Evolutionary conservation across 2,888 invertebrate species (phyloP), one percentile per base, ranked within the genome.

Genomic region (Nomada goodeniana): DNA sequence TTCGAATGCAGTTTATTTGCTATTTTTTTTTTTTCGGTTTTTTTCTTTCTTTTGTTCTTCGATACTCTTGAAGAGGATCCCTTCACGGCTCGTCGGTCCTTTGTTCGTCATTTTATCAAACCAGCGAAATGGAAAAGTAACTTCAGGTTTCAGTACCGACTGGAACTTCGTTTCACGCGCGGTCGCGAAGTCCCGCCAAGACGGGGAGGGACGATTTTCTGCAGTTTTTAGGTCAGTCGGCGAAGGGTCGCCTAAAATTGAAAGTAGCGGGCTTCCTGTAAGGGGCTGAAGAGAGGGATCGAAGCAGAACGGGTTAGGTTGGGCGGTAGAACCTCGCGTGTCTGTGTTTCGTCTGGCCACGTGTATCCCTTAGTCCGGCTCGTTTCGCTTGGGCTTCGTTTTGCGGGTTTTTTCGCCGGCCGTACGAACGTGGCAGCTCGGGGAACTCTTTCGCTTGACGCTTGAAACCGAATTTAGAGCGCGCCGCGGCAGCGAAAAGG

Each of bases 401-500:
- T 83, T 85, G 82, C 83, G 83, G 87, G 85, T 84, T 89, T 89
- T 88, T 89, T 83, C 78, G 82, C 89, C 81, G 76, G 82, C 57
- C 76, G 52, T 76, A 71, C 83, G 5, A 61, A 4, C 67, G 53
- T 36, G 42, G 11, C 50, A 18, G 79, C 75, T 67, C 80, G 80
- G 80, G 80, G 83, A 86, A 84, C 86, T 84, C 84, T 88, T 88
- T 86, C 67, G 85, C 87, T 73, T 64, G 85, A 75, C 85, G 81
- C 72, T 81, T 77, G 76, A 64, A 77, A 85, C 82, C 87, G 86
- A 89, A 89, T 89, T 89, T 89, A 89, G 89, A 89, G 85, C 83
- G 82, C 77, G 79, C 57, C 13, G 72, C 81, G 68, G 71, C 79
- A 70, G 77, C 75, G 85, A 85, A 82, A 86, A 88, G 87, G 80